Evolutionary conservation across 2,888 invertebrate genomes (phyloP), one percentile per base, ranked within the genome.

Genomic region (Falcaria lacertinaria): DNA sequence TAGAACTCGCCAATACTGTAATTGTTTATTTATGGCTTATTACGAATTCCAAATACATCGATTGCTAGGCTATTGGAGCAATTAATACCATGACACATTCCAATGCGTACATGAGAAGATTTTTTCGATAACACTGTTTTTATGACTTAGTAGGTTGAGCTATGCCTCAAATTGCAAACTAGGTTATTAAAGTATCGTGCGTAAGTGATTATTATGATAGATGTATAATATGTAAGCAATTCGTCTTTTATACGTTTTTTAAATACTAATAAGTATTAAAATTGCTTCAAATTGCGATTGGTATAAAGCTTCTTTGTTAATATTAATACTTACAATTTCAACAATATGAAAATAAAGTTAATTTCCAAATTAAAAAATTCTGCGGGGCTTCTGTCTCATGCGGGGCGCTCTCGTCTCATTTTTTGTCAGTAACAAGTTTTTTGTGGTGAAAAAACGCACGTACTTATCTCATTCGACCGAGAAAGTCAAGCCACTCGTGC

Each of bases 361-460:
- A n/a, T n/a, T n/a, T n/a, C n/a, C n/a, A n/a, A n/a, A n/a, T n/a
- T n/a, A n/a, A n/a, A n/a, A n/a, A n/a, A n/a, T n/a, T n/a, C n/a
- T n/a, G n/a, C n/a, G n/a, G n/a, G n/a, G n/a, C n/a, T n/a, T n/a
- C n/a, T n/a, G n/a, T n/a, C n/a, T n/a, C 19, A 19, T 19, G 19
- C 5, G 33, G 54, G 48, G 44, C 57, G 69, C 54, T 71, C 69
- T 69, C 55, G 58, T 74, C 78, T 77, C 66, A 69, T 70, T 71
- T 63, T 66, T 55, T 56, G 52, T 50, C 57, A 60, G 55, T 73
- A 78, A 80, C 76, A 67, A 76, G 75, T 74, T 80, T 79, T 77
- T 76, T 76, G 63, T 50, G 28, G 39, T 48, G 47, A 69, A 80
- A 80, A 80, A 75, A 76, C 64, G 56, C 58, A 69, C 69, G 70